Evolutionary conservation across 2,888 invertebrate species (phyloP), one percentile per base, ranked within the genome.

Genomic region (Sabellastarte sp.): DNA sequence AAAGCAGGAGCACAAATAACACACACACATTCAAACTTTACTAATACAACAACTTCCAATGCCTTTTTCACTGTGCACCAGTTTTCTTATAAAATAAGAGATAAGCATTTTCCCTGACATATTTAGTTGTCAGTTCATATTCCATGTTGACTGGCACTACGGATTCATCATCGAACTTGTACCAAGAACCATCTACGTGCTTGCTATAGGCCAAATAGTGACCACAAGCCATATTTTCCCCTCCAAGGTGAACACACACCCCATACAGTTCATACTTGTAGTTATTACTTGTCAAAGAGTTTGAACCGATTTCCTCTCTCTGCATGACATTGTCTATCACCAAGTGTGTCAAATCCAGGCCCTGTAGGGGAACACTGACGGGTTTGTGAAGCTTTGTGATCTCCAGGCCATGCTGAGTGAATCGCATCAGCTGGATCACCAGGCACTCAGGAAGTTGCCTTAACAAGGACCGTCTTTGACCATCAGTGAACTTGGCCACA

Each of bases 401-500:
- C 10, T 57, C 32, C 30, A 56, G 59, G 0, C 76, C 68, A 32
- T 73, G 68, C 68, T 74, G 80, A 0, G 73, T 68, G 64, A 80
- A 81, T 15, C 82, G 72, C 73, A 80, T 68, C 50, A 81, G 66
- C 71, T 82, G 82, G 59, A 82, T 75, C 33, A 78, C 76, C 2
- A 82, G 74, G 67, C 80, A 82, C 61, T 81, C 78, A 1, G 82
- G 81, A 32, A 82, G 65, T 66, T 80, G 80, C 3, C 80, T 70
- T 20, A 82, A 70, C 31, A 81, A 66, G 50, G 78, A 78, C 24
- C 79, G 68, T 24, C 80, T 68, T 66, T 80, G 74, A n/a, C 76
- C 73, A 63, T 77, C 74, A 4, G 70, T 69, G 1, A 52, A 24
- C 24, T 10, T 3, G 4, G n/a, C 3, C 5, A 26, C 10, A 30